Percentiles rank a stretch among this genome's conserved stretches.
Conservation (phyloP, 2,113 vertebrate genomes). For the Xyliphius kryptos region DNA sequence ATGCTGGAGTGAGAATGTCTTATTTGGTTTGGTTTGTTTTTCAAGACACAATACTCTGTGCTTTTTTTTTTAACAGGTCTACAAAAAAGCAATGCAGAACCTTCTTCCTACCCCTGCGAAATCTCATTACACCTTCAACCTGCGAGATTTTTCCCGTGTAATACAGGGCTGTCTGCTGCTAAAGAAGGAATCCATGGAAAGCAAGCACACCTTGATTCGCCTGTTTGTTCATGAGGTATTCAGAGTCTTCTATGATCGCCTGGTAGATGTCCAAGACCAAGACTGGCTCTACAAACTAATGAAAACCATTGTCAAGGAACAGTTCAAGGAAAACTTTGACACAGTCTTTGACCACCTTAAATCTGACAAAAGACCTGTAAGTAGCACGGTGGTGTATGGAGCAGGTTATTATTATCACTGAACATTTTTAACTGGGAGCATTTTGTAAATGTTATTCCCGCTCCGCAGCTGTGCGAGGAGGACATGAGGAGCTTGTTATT, state of each 20-base stretch:
- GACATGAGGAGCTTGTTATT: slow-evolving; percentile 82
- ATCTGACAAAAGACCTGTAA: slow-evolving; percentile 65
- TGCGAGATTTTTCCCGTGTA: slow-evolving; percentile 90
- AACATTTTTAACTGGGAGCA: neutral
- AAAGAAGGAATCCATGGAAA: slow-evolving; percentile 68
- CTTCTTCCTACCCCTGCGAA: slow-evolving; percentile 90
- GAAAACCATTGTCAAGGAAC: slow-evolving; percentile 72
- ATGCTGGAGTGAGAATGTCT: neutral
- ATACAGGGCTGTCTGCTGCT: slow-evolving; percentile 85
- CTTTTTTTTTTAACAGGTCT: slow-evolving; percentile 72
- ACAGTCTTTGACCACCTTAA: slow-evolving; percentile 78
- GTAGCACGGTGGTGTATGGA: too few species aligned
- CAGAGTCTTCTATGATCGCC: slow-evolving; percentile 88
- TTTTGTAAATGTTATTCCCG: neutral
- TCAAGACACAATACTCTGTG: slow-evolving; percentile 10
- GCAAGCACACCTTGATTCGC: slow-evolving; percentile 75
- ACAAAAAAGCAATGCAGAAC: slow-evolving; percentile 84
- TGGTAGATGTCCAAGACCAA: slow-evolving; percentile 79
- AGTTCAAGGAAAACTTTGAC: slow-evolving; percentile 85
- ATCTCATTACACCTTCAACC: slow-evolving; percentile 95
- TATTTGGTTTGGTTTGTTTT: neutral
- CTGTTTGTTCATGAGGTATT: slow-evolving; percentile 92
- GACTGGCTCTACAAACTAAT: slow-evolving; percentile 79
- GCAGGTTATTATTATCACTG: too few species aligned
- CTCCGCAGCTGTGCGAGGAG: slow-evolving; percentile 76